Base-by-base conservation (phyloP, 2,113 vertebrate species). In the Percopsis transmontana region DNA sequence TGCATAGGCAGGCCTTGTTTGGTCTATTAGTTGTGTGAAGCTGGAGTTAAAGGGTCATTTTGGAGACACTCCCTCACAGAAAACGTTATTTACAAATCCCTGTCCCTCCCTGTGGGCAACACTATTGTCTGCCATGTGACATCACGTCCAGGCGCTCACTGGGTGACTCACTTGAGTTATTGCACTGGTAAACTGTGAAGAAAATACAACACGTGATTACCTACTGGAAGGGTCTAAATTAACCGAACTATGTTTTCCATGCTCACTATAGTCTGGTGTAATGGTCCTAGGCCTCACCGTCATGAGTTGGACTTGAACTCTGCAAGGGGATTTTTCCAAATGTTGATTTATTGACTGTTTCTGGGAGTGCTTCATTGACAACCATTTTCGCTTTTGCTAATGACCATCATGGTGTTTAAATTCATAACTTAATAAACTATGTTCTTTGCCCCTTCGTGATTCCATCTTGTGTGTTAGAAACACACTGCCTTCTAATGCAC, bases 91-190 rank as follows among this genome's bases (percentile, higher is more conserved):
- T n/a, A n/a, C n/a, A n/a, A n/a, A n/a, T n/a, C n/a, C n/a, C n/a
- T n/a, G n/a, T n/a, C n/a, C n/a, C n/a, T n/a, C n/a, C n/a, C n/a
- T n/a, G n/a, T n/a, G n/a, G n/a, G n/a, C n/a, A n/a, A n/a, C n/a
- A n/a, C n/a, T n/a, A 40, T 71, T 80, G 58, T 72, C 6, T 19
- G 58, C 76, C 58, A 70, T 19, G 70, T 76, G 76, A 79, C 23
- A n/a, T n/a, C n/a, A n/a, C 23, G 15, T 52, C 66, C 58, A 21
- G 11, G 62, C 56, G 2, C 58, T 12, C 13, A 40, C 39, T 40
- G 39, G 15, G 13, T 45, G 39, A 74, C 58, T 76, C 58, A 62
- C 27, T 33, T 39, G 42, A 66, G 19, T 48, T 14, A 40, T 54
- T 66, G 16, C 19, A 47, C 16, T 16, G 16, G 15, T 16, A 10